Evolutionary conservation across 2,888 invertebrate species (phyloP).

Genomic region (Deroplatys truncata): DNA sequence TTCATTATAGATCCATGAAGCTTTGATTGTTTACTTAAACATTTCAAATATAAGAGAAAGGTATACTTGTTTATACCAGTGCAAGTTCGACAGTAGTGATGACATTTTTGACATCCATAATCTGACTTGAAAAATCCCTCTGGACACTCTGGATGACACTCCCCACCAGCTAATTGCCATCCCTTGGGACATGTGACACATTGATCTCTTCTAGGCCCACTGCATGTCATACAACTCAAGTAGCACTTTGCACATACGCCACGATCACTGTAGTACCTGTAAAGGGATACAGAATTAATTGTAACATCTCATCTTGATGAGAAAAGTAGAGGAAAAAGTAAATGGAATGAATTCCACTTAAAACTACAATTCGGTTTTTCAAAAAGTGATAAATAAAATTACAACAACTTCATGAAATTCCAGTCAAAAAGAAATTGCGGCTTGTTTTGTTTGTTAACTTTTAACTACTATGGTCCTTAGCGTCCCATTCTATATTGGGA

Average conservation of each 20-base stretch:
- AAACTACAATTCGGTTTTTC: not conserved
- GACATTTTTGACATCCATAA: conserved; percentile 82
- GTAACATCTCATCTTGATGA: not conserved
- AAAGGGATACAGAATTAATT: conserved; percentile 21
- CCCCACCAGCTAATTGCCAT: conserved; percentile 78
- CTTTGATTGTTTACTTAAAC: no score
- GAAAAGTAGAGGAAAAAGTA: not conserved
- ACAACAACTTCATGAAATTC: no score
- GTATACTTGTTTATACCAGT: conserved; percentile 55
- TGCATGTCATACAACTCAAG: conserved; percentile 78
- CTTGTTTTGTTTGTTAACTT: no score
- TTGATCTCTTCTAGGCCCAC: conserved; percentile 77
- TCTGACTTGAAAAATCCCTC: conserved; percentile 80
- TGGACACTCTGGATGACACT: conserved; percentile 81
- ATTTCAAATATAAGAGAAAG: not conserved
- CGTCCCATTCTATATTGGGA: no score
- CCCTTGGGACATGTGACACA: conserved; percentile 78
- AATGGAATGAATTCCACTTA: not conserved
- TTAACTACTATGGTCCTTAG: no score
- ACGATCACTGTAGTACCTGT: conserved; percentile 80
- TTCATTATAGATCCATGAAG: no score
- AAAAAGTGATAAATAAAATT: no score
- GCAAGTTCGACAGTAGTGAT: conserved; percentile 84
- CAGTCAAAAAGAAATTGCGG: no score
- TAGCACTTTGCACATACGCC: conserved; percentile 80